Evolutionary conservation across 2,888 invertebrate species (phyloP), one percentile per base, ranked within the genome.

Genomic region (Notocelia uddmanniana): DNA sequence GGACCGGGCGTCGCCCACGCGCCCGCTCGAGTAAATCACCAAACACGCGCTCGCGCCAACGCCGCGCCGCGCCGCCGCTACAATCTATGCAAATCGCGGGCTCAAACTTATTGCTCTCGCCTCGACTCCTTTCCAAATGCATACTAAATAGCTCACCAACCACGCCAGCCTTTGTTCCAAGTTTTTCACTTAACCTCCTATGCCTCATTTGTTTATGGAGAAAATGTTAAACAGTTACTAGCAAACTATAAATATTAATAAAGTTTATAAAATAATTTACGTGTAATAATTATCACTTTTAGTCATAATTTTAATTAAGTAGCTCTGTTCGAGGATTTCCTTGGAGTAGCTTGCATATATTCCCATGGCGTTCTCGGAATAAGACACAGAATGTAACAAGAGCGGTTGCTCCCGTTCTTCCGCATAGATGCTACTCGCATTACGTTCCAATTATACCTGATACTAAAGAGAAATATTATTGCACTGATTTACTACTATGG

Each of bases 51-150:
- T 60, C 75, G 77, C 80, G 81, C 79, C 77, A 77, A 68, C 75
- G 73, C 71, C 73, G 62, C 75, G 74, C 71, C 73, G 62, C 73
- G 73, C 74, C 79, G 76, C 78, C 80, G 80, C 84, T 85, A 85
- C 92, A 93, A 93, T 93, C 92, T 93, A 93, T 93, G 93, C 91
- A 93, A 93, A 93, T 93, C 89, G 87, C 86, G 80, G 80, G 81
- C 87, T 88, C 88, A 88, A 90, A 93, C 91, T 93, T 93, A 92
- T 93, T 92, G 90, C 92, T 93, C 92, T 92, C 92, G 89, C 90
- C 91, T 91, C 89, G 84, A 89, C 89, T 91, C 90, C 91, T 92
- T 92, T 92, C 90, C 90, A 91, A 92, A 92, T 91, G 92, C 91
- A 93, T 92, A 93, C 91, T 93, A 92, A 92, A 92, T 85, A 92